These are phyloP conservation scores for Muntiacus muntjak DNA, from an alignment of 2,113 vertebrate species.

Conservation along the genomic window DNA sequence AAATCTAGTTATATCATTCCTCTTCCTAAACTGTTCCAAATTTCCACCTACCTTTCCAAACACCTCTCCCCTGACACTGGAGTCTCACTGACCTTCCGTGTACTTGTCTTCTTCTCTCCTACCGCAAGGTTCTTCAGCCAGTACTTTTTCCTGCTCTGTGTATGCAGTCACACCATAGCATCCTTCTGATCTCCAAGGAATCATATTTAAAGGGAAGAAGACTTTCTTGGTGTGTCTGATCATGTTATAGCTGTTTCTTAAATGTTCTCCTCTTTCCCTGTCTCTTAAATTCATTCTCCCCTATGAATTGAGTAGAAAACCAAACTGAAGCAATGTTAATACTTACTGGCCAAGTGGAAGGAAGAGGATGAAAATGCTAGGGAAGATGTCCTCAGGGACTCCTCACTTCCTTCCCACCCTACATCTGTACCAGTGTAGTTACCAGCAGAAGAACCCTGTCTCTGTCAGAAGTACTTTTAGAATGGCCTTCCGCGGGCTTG, in stretches of 20 bases:
- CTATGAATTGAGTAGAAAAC: background rate
- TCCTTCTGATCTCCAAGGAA: background rate
- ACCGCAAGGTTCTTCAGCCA: background rate
- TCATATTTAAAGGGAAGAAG: background rate
- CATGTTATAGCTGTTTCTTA: background rate
- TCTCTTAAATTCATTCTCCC: background rate
- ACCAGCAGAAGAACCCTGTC: background rate
- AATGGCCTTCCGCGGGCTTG: background rate
- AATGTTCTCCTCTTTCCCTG: background rate
- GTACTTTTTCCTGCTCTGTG: rapidly evolving
- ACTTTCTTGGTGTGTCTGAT: background rate
- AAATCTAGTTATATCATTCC: background rate
- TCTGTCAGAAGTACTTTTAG: background rate
- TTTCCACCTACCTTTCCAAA: background rate
- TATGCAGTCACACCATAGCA: background rate
- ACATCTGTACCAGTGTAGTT: rapidly evolving
- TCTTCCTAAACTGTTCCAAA: background rate
- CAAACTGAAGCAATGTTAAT: background rate
- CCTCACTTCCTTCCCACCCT: background rate
- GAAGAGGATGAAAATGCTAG: background rate
- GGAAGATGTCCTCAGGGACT: background rate
- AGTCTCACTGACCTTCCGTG: background rate
- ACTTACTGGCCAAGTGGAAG: background rate
- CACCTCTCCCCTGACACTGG: background rate
- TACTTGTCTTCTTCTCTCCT: background rate